Percentiles rank a stretch among this genome's conserved stretches.
phyloP scores from a whole-genome alignment of 2,113 vertebrate genomes.

The Lepus americanus region DNA sequence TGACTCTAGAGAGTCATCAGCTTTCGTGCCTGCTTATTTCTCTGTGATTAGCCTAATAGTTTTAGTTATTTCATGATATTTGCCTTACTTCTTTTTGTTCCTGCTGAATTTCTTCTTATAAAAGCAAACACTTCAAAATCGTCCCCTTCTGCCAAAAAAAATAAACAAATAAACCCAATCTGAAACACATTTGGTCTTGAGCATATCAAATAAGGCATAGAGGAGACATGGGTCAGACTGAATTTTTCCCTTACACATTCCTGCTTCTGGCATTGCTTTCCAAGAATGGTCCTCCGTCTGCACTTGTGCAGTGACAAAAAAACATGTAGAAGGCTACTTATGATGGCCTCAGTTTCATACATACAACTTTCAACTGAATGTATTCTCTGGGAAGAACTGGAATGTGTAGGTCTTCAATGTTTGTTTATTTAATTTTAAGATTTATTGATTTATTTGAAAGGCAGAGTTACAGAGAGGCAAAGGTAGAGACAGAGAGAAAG shows the following conservation, averaged over 20 bases:
- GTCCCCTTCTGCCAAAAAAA: too few species aligned
- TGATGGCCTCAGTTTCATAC: not conserved
- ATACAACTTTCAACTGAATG: not conserved
- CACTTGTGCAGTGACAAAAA: too few species aligned
- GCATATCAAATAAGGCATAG: too few species aligned
- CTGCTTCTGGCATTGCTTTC: not conserved
- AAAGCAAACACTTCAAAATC: too few species aligned
- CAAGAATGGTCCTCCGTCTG: not conserved
- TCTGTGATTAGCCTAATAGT: not conserved
- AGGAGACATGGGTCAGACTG: fast-evolving
- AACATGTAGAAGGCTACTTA: not conserved
- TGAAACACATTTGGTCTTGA: too few species aligned
- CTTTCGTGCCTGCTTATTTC: not conserved
- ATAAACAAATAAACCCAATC: too few species aligned
- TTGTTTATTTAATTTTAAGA: not conserved
- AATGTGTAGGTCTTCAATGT: not conserved
- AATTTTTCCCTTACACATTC: not conserved
- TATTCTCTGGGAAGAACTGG: not conserved
- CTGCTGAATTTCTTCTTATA: not conserved
- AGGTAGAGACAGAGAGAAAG: too few species aligned
- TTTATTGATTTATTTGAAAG: too few species aligned
- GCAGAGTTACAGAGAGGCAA: too few species aligned
- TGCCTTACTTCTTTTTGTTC: not conserved
- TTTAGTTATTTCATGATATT: not conserved
- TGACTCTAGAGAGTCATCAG: not conserved